These are phyloP conservation scores for Drosophila fuyamai DNA, from an alignment of 1,140 invertebrate species.

Conservation along the genomic window DNA sequence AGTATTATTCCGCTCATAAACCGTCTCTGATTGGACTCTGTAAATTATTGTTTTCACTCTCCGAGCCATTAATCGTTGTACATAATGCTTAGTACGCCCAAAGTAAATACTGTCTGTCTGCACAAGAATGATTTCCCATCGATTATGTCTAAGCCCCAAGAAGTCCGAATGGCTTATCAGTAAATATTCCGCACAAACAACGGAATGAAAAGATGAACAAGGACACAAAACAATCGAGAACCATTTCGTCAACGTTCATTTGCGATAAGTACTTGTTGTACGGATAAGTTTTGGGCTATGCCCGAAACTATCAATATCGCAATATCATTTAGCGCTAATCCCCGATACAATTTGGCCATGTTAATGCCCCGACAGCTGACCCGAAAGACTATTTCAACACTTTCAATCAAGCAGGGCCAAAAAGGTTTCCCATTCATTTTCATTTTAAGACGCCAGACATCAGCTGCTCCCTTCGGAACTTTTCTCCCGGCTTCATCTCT, in stretches of 20 bases:
- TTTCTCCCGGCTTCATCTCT: conserved; percentile 31
- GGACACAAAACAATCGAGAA: conserved; percentile 27
- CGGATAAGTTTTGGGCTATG: conserved; percentile 19
- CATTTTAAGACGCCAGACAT: conserved; percentile 57
- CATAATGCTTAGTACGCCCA: conserved; percentile 14
- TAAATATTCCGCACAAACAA: conserved; percentile 23
- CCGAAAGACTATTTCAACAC: conserved; percentile 60
- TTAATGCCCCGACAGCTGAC: conserved; percentile 54
- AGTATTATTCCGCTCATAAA: background rate
- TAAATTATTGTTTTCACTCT: background rate
- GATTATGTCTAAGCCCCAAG: conserved; percentile 34
- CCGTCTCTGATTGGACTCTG: no score
- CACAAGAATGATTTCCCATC: conserved; percentile 34
- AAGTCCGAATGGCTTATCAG: conserved; percentile 43
- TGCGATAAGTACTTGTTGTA: conserved; percentile 35
- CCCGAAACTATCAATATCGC: conserved; percentile 46
- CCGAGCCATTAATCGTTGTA: conserved; percentile 26
- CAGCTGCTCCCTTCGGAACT: conserved; percentile 44
- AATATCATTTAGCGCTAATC: conserved; percentile 58
- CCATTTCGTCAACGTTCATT: conserved; percentile 53
- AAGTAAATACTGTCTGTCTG: conserved; percentile 11
- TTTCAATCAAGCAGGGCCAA: conserved; percentile 55
- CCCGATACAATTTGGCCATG: conserved; percentile 49
- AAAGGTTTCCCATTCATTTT: conserved; percentile 62
- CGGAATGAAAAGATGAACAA: conserved; percentile 7